These are phyloP conservation scores for Caenorhabditis wallacei DNA, from an alignment of 2,888 invertebrate species.

Conservation along the genomic window DNA sequence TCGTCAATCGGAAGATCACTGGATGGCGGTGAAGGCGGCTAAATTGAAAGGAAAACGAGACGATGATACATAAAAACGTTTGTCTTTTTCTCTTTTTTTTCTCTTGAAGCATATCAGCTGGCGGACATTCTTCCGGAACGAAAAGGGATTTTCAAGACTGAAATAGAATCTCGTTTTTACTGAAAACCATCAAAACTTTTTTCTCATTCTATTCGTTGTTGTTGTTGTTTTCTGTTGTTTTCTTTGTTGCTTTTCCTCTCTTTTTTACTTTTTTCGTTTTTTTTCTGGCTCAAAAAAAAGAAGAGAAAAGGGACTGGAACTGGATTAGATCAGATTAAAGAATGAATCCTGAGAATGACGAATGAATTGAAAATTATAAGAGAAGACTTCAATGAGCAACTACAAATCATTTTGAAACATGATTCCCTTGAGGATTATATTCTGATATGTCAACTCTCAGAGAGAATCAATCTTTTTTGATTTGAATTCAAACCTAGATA, in stretches of 20 bases:
- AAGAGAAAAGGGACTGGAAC: constrained; percentile 4
- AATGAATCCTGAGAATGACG: constrained; percentile 7
- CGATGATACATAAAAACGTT: constrained; percentile 58
- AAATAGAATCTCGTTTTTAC: neutral
- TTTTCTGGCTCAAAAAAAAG: constrained; percentile 6
- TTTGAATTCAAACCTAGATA: neutral
- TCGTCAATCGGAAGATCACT: constrained; percentile 45
- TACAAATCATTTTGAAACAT: constrained; percentile 27
- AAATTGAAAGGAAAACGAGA: constrained; percentile 53
- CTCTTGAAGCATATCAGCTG: constrained; percentile 53
- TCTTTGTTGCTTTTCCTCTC: constrained; percentile 18
- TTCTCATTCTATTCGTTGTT: neutral
- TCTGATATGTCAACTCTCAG: constrained; percentile 13
- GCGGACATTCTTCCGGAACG: constrained; percentile 40
- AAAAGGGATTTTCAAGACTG: constrained; percentile 21
- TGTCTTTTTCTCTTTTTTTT: constrained; percentile 30
- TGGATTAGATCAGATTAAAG: constrained; percentile 42
- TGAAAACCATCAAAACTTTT: constrained; percentile 53
- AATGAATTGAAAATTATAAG: constrained; percentile 10
- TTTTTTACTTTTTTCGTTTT: constrained; percentile 20
- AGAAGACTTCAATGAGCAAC: constrained; percentile 19
- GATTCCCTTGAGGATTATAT: constrained; percentile 2
- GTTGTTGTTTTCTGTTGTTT: constrained; percentile 9
- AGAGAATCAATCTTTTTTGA: neutral
- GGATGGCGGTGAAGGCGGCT: constrained; percentile 50